A percentile compares a stretch with the other conserved stretches of the same genome.
These are phyloP conservation scores for Ostrea edulis DNA, from an alignment of 1,140 invertebrate species.

Conservation along the genomic window DNA sequence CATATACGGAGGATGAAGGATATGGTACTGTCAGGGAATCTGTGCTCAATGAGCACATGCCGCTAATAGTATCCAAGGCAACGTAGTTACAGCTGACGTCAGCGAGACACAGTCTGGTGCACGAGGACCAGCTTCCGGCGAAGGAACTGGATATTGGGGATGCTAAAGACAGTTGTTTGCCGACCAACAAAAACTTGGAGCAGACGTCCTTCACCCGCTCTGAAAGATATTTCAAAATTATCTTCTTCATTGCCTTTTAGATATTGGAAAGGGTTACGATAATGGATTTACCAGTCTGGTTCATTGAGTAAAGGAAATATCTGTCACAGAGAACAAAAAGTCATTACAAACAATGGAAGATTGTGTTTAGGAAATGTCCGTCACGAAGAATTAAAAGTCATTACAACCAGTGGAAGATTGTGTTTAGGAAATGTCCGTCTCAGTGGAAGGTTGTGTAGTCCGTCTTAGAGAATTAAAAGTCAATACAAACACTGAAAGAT, in stretches of 20 bases:
- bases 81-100: background rate
- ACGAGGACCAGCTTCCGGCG: background rate
- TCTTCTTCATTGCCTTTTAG: background rate
- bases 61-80: slow-evolving; percentile 16
- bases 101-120: background rate
- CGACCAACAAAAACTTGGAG: slow-evolving; percentile 7
- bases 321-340: too few species aligned
- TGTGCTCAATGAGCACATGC: background rate
- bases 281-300: too few species aligned
- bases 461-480: too few species aligned
- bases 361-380: too few species aligned
- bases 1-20: background rate
- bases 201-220: slow-evolving; percentile 7
- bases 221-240: background rate
- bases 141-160: background rate
- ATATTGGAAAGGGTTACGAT: background rate
- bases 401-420: too few species aligned
- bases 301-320: too few species aligned
- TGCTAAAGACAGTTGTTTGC: background rate
- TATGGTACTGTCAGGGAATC: background rate
- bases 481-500: too few species aligned
- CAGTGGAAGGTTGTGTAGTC: too few species aligned
- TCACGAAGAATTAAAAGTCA: too few species aligned
- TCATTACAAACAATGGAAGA: too few species aligned
- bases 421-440: too few species aligned